phyloP scores from a whole-genome alignment of 1,140 invertebrate genomes.

The Euwallacea fornicatus region DNA sequence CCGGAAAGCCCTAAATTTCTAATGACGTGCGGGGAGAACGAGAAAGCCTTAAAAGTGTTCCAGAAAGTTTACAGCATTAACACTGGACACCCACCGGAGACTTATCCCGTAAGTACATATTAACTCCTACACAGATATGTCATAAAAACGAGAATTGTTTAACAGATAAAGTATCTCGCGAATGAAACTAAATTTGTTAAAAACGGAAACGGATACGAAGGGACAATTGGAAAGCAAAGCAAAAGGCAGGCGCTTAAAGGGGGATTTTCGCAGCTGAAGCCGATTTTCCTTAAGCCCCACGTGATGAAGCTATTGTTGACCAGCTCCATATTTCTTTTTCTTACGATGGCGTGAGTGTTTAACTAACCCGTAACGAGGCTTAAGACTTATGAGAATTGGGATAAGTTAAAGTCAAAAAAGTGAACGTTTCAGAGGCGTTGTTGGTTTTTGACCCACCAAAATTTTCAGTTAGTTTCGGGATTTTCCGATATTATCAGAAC shows the following conservation, averaged over 20 bases:
- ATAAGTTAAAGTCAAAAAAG: too few relatives aligned
- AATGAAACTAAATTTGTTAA: conserved; percentile 30
- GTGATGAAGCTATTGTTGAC: conserved; percentile 19
- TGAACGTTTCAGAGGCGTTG: too few relatives aligned
- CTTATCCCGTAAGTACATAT: conserved; percentile 59
- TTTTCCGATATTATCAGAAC: too few relatives aligned
- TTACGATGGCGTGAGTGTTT: conserved; percentile 29
- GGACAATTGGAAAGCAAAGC: conserved; percentile 26
- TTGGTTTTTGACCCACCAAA: too few relatives aligned
- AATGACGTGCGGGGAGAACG: conserved; percentile 69
- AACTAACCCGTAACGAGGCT: neutral
- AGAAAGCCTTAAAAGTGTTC: conserved; percentile 66
- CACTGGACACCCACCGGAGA: conserved; percentile 60
- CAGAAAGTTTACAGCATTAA: conserved; percentile 64
- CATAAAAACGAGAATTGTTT: too few relatives aligned
- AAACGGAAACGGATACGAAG: neutral
- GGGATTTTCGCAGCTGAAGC: conserved; percentile 35
- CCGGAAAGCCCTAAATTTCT: conserved; percentile 83
- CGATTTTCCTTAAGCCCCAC: conserved; percentile 31
- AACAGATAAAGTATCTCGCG: conserved; percentile 32
- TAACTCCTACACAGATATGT: too few relatives aligned
- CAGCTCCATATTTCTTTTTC: conserved; percentile 21
- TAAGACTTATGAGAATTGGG: too few relatives aligned
- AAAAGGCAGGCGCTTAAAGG: conserved; percentile 32
- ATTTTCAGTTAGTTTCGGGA: too few relatives aligned